Evolutionary conservation across 2,888 invertebrate species (phyloP).

Genomic region (Leptinotarsa rubiginosa): DNA sequence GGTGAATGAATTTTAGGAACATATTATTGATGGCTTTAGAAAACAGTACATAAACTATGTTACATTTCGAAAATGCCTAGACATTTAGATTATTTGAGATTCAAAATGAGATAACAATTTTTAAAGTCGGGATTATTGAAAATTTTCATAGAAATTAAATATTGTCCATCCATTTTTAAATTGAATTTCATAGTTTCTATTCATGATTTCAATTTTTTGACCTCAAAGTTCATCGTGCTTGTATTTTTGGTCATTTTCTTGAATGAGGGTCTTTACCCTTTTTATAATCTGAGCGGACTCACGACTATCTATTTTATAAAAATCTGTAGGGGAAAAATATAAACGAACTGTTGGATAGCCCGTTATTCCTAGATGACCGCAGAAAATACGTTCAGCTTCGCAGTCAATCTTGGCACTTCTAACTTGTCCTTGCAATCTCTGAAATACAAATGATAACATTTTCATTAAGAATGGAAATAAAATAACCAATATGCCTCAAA

Average conservation of each 20-base stretch:
- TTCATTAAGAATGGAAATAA: no score
- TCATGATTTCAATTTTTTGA: no score
- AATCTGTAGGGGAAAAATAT: constrained; percentile 62
- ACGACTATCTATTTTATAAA: constrained; percentile 55
- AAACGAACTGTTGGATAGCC: constrained; percentile 73
- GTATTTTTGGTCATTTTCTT: constrained; percentile 38
- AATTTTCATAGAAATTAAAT: neutral
- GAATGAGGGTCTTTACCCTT: constrained; percentile 47
- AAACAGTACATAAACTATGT: no score
- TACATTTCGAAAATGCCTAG: no score
- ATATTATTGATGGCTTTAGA: no score
- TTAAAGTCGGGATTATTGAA: neutral
- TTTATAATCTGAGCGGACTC: constrained; percentile 47
- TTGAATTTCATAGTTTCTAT: no score
- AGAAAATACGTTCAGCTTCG: constrained; percentile 69
- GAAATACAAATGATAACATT: constrained; percentile 40
- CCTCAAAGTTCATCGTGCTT: constrained; percentile 63
- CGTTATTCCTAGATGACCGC: constrained; percentile 68
- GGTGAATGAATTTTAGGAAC: neutral
- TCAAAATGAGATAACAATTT: neutral
- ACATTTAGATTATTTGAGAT: neutral
- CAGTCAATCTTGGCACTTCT: constrained; percentile 76
- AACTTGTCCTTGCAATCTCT: constrained; percentile 69
- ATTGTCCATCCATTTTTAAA: no score
- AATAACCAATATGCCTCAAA: no score